Evolutionary conservation across 2,888 invertebrate genomes (phyloP).

Genomic region (Hoplodrina blanda): DNA sequence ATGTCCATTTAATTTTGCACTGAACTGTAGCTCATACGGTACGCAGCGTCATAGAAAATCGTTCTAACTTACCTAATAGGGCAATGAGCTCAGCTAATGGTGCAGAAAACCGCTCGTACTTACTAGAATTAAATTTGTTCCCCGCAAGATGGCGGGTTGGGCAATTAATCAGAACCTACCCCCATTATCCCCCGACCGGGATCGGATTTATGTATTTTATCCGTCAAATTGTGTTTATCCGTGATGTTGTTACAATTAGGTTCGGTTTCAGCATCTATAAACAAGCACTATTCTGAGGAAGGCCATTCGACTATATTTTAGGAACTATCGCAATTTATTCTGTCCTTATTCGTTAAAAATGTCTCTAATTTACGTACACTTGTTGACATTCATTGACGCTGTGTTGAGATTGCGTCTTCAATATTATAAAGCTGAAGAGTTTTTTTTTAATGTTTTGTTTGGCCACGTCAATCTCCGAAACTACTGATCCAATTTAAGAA

Average conservation of each 20-base stretch:
- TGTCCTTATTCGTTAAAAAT: too few relatives aligned
- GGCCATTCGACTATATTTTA: too few relatives aligned
- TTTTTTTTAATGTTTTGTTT: too few relatives aligned
- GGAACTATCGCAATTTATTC: too few relatives aligned
- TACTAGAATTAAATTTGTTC: constrained; percentile 69
- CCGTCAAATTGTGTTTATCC: constrained; percentile 53
- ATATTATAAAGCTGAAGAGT: too few relatives aligned
- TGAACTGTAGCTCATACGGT: constrained; percentile 34
- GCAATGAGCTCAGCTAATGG: constrained; percentile 67
- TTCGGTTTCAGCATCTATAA: too few relatives aligned
- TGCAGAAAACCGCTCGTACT: constrained; percentile 70
- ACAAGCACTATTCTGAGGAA: too few relatives aligned
- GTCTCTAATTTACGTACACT: too few relatives aligned
- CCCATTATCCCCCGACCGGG: constrained; percentile 52
- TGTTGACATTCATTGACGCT: too few relatives aligned
- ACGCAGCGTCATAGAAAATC: constrained; percentile 60
- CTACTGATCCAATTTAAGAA: too few relatives aligned
- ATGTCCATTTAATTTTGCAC: constrained; percentile 20
- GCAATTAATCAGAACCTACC: constrained; percentile 68
- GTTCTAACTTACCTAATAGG: constrained; percentile 58
- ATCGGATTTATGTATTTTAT: constrained; percentile 64
- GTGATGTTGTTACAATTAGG: constrained; percentile 25
- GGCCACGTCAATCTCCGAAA: too few relatives aligned
- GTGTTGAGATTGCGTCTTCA: too few relatives aligned
- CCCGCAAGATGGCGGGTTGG: constrained; percentile 53